A percentile compares a stretch with the other conserved stretches of the same genome.
Evolutionary conservation across 53 echinoderm and acorn worm genomes (phyloP).

Genomic region (Zoroaster sp.): DNA sequence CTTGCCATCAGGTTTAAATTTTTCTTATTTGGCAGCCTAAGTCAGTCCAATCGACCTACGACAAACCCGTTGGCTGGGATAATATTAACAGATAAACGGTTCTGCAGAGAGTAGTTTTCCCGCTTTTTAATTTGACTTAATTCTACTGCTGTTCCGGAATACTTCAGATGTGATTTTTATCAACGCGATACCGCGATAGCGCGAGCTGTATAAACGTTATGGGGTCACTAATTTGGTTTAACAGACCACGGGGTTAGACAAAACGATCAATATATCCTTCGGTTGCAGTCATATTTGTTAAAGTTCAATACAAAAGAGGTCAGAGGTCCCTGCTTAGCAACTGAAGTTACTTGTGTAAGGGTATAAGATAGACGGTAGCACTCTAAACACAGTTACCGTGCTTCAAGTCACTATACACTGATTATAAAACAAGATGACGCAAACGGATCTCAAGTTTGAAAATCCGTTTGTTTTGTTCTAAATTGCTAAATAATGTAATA

Average conservation of each 20-base stretch:
- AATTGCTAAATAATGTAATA: too few species aligned
- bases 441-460: too few species aligned
- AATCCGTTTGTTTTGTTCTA: too few species aligned
- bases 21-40: neutral
- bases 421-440: too few species aligned
- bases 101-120: neutral
- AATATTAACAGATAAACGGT: constrained; percentile 32
- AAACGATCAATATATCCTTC: neutral
- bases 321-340: neutral
- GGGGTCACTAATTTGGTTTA: neutral
- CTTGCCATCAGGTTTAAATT: neutral
- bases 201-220: neutral
- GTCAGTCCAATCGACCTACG: constrained; percentile 36
- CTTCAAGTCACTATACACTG: too few species aligned
- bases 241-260: neutral
- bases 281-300: neutral
- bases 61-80: neutral
- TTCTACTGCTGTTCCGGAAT: neutral
- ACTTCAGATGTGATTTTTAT: neutral
- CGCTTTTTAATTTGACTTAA: neutral
- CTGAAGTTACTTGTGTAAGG: too few species aligned
- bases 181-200: neutral
- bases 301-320: neutral
- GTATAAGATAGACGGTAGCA: too few species aligned
- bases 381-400: too few species aligned